Percentiles rank a stretch among this genome's conserved stretches.
Conservation (phyloP, 2,797 vertebrate species). For the Platyrinchus mystaceus region DNA sequence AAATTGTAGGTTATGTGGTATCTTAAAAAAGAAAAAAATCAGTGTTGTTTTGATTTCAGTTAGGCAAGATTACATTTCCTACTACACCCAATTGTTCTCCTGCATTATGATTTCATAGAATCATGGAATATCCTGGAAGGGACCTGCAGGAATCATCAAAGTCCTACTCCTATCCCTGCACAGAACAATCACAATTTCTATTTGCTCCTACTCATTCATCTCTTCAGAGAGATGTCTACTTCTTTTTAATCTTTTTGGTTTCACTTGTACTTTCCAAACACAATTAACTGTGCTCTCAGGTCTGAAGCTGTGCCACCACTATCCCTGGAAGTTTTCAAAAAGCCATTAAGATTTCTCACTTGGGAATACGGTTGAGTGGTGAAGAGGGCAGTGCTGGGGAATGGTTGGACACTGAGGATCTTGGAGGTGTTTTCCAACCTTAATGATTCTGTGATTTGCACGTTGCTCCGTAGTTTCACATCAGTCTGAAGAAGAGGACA, state of each 20-base stretch:
- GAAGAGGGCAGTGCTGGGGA: neutral
- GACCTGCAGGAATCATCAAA: neutral
- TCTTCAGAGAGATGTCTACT: neutral
- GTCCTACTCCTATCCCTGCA: neutral
- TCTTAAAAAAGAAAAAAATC: neutral
- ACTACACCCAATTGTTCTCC: neutral
- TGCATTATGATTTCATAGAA: neutral
- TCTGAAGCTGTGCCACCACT: neutral
- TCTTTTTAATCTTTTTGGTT: neutral
- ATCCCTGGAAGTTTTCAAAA: neutral
- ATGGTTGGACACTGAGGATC: neutral
- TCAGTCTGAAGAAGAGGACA: neutral
- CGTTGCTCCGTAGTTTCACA: rapidly evolving
- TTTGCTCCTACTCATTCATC: neutral
- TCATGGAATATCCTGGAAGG: neutral
- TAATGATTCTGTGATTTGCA: neutral
- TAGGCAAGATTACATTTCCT: neutral
- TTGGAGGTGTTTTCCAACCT: neutral
- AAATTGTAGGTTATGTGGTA: neutral
- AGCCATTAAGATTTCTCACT: neutral
- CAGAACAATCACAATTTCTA: neutral
- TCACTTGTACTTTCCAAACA: neutral
- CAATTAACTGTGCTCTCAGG: neutral
- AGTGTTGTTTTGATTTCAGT: neutral
- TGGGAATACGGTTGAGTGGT: too few relatives aligned